phyloP scores from a whole-genome alignment of 1,140 invertebrate species.

The Platyscapa corneri region DNA sequence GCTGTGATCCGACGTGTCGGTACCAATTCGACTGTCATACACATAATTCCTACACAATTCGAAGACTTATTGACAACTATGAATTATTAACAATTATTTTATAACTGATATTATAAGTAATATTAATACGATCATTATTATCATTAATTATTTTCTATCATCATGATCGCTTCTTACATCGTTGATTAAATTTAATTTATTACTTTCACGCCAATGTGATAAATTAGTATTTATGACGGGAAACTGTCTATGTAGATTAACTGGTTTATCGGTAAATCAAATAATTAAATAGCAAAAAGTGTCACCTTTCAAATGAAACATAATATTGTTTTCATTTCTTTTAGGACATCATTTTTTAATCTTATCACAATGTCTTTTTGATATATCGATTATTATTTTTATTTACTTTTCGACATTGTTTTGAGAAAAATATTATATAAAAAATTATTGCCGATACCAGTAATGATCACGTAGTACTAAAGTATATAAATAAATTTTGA shows the following conservation, averaged over 20 bases:
- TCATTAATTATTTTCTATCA: conserved; percentile 40
- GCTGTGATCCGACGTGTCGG: conserved; percentile 51
- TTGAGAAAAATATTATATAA: not conserved
- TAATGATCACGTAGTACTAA: conserved; percentile 14
- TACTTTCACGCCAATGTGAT: conserved; percentile 55
- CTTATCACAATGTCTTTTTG: not conserved
- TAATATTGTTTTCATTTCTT: no score
- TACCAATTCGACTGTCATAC: conserved; percentile 12
- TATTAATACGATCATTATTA: conserved; percentile 37
- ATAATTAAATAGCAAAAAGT: no score
- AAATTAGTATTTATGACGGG: conserved; percentile 55
- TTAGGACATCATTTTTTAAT: not conserved
- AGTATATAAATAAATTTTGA: conserved; percentile 32
- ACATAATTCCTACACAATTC: conserved; percentile 26
- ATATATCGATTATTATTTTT: conserved; percentile 29
- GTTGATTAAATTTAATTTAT: conserved; percentile 53
- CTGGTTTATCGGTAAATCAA: conserved; percentile 22
- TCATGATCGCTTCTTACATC: conserved; percentile 44
- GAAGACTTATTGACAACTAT: conserved; percentile 45
- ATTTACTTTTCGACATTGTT: not conserved
- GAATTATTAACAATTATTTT: conserved; percentile 46
- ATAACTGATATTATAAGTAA: conserved; percentile 39
- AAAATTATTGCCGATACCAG: conserved; percentile 20
- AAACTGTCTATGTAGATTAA: conserved; percentile 43
- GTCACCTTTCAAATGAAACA: no score